Evolutionary conservation across 1,140 invertebrate species (phyloP).

Genomic region (Drosophila rhopaloa): DNA sequence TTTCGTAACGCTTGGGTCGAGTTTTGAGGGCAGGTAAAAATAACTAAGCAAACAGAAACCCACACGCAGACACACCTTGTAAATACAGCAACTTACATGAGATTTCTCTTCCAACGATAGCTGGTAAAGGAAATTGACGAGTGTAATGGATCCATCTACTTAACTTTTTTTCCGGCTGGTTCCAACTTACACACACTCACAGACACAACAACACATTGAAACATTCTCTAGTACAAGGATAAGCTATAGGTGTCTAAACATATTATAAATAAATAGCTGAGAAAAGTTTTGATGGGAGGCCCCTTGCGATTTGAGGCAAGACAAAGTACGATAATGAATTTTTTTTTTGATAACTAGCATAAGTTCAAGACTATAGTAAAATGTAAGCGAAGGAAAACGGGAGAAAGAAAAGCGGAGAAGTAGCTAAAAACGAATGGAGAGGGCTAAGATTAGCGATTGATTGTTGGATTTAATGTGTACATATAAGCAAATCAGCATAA

Average conservation of each 20-base stretch:
- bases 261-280: slow-evolving; percentile 35
- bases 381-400: slow-evolving; percentile 31
- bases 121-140: not conserved
- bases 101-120: slow-evolving; percentile 25
- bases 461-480: slow-evolving; percentile 28
- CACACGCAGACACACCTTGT: slow-evolving; percentile 23
- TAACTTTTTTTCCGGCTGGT: not conserved
- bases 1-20: slow-evolving; percentile 1
- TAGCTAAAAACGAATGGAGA: slow-evolving; percentile 11
- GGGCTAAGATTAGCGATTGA: slow-evolving; percentile 10
- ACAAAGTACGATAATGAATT: slow-evolving; percentile 13
- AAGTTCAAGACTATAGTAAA: slow-evolving; percentile 69
- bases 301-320: slow-evolving; percentile 1
- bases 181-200: slow-evolving; percentile 9
- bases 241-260: slow-evolving; percentile 68
- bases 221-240: slow-evolving; percentile 58
- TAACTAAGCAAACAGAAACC: slow-evolving; percentile 1
- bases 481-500: slow-evolving; percentile 24
- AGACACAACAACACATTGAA: slow-evolving; percentile 14
- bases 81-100: slow-evolving; percentile 22
- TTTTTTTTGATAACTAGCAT: slow-evolving; percentile 57
- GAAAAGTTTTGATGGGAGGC: slow-evolving; percentile 1
- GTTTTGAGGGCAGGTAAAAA: slow-evolving; percentile 4
- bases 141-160: slow-evolving; percentile 22
- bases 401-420: not conserved